Evolutionary conservation across 2,888 invertebrate species (phyloP), one percentile per base, ranked within the genome.

Genomic region (Prosopocoilus inquinatus): DNA sequence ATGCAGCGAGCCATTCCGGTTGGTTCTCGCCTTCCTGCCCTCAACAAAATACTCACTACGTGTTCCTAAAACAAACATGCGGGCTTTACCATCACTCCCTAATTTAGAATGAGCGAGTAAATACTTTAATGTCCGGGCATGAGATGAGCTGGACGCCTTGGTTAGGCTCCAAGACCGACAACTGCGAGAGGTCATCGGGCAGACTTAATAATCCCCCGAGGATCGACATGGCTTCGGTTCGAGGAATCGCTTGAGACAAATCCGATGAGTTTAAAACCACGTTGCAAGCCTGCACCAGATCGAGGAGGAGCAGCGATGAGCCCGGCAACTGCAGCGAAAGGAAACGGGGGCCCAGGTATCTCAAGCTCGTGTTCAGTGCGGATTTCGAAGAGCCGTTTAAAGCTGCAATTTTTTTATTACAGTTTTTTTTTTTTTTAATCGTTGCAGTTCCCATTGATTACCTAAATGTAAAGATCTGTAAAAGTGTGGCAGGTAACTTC

Each of bases 251-350:
- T 38, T 82, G 80, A 43, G 85, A 83, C 56, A 89, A 83, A 71
- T 94, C 94, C 9, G 87, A 83, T 11, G 89, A 89, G 66, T 91
- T 90, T 56, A 96, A 82, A 59, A 96, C 87, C 13, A 90, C 87
- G 57, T 93, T 91, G 62, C 94, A 91, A 7, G 95, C 95, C 70
- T 92, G 90, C 34, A 96, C 89, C 67, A 96, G 89, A 80, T 96
- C 96, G 51, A 94, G 79, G 47, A 94, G 79, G 1, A 97, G 80
- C 51, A 96, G 80, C 1, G 94, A 90, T 67, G 91, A 90, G 0
- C 96, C 96, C 38, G 94, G 94, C 43, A 96, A 80, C 61, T 93
- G 88, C 33, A 94, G 79, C 39, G 94, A 93, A 61, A 96, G 84
- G 75, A 95, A 90, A 50, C 90, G 82, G 9, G 94, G 89, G 16